Evolutionary conservation across 2,113 vertebrate species (phyloP), one percentile per base, ranked within the genome.

Genomic region (Varanus komodoensis): DNA sequence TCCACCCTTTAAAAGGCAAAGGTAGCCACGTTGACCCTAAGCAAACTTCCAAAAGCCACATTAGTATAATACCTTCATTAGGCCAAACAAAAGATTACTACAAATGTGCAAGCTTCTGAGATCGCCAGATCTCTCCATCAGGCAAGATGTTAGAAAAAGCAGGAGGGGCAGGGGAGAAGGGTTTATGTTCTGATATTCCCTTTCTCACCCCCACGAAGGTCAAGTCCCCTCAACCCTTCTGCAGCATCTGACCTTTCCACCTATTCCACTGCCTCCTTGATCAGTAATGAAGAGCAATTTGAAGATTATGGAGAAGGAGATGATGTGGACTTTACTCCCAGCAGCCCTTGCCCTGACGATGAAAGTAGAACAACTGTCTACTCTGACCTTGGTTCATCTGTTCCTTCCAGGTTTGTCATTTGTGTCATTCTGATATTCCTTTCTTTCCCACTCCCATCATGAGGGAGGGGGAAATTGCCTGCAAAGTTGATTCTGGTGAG

Each of bases 291-390:
- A 97, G 99, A 99, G 89, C 99, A 99, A 95, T 99, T 99, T 96
- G 99, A 99, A 97, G 99, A 99, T 96, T 99, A 99, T 73, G 99
- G 99, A 8, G 99, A 98, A 95, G 98, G 98, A 11, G 98, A 98
- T 32, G 99, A 99, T 7, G 98, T 97, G 61, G 99, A 99, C 95
- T 99, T 98, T 94, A 97, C 95, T 93, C 98, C 98, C 92, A 98
- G 98, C 97, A 99, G 98, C 96, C 99, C 99, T 82, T 98, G 98
- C 89, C 98, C 97, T 0, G 99, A 99, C 23, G 98, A 99, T 88
- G 99, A 99, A 95, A 97, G 97, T 79, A 98, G 98, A 92, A 98
- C 98, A 93, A 99, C 99, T 79, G 98, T 98, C 54, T 98, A 97
- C 96, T 99, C 99, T 0, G 99, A 99, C 96, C 98, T 99, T 88